Conservation (phyloP, 2,888 invertebrate species). For the Polydrusus cervinus region DNA sequence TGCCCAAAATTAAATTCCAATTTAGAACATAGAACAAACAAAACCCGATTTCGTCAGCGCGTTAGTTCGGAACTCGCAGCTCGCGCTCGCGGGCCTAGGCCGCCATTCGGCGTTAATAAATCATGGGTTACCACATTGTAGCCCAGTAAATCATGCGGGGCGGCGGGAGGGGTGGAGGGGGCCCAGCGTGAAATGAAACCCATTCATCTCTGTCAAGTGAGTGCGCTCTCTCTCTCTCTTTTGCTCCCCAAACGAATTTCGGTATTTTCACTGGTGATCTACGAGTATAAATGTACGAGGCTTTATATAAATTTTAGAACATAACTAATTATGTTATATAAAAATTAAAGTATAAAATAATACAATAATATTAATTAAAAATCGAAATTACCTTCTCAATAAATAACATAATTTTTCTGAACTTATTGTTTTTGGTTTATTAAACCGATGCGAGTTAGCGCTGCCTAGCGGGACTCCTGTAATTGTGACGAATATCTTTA, state of each 20-base stretch:
- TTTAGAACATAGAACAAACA: conserved; percentile 41
- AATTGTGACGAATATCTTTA: no score
- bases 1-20: conserved; percentile 45
- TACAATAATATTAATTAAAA: neutral
- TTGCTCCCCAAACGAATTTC: conserved; percentile 44
- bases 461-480: no score
- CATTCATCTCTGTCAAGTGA: conserved; percentile 72
- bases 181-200: conserved; percentile 74
- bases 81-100: conserved; percentile 52
- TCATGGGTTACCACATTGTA: conserved; percentile 82
- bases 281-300: conserved; percentile 17
- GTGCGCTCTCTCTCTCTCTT: conserved; percentile 59
- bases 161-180: conserved; percentile 67
- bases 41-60: conserved; percentile 48
- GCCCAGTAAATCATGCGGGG: conserved; percentile 78
- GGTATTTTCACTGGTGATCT: conserved; percentile 38
- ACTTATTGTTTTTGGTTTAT: no score
- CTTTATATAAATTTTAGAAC: conserved; percentile 5
- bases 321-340: neutral
- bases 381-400: no score
- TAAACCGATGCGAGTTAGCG: no score
- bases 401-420: no score
- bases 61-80: conserved; percentile 48
- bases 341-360: neutral
- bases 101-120: conserved; percentile 69